A percentile compares a stretch with the other conserved stretches of the same genome.
phyloP scores from a whole-genome alignment of 2,888 invertebrate genomes.

The Caenorhabditis becei region DNA sequence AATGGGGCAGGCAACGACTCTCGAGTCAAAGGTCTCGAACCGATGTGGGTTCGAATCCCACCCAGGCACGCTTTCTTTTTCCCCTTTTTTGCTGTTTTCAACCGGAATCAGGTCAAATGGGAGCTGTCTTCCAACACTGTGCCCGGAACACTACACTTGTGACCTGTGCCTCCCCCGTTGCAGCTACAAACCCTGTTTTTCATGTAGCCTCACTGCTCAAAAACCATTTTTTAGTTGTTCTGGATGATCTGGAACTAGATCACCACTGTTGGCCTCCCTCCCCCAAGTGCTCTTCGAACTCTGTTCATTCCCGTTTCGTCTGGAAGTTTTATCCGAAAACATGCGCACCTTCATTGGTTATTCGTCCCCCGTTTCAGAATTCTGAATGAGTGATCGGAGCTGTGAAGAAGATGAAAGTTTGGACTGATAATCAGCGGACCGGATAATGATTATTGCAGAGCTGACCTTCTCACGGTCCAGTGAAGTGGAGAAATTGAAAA shows the following conservation, averaged over 20 bases:
- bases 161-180: no score
- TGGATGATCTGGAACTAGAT: neutral
- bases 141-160: no score
- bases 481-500: neutral
- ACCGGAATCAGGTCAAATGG: no score
- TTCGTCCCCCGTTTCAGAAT: conserved; percentile 10
- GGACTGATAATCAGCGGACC: conserved; percentile 18
- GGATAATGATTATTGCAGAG: neutral
- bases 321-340: neutral
- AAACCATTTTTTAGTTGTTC: no score
- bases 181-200: no score
- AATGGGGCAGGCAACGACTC: conserved; percentile 14
- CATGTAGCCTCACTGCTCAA: no score
- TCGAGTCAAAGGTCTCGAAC: neutral
- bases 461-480: neutral
- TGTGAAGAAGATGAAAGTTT: neutral
- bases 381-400: neutral
- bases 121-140: no score
- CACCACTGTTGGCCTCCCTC: neutral
- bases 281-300: neutral
- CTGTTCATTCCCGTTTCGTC: neutral
- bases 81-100: neutral
- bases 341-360: neutral
- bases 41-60: conserved; percentile 19
- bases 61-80: neutral